phyloP scores from a whole-genome alignment of 2,113 vertebrate genomes.

The Centrocercus urophasianus region DNA sequence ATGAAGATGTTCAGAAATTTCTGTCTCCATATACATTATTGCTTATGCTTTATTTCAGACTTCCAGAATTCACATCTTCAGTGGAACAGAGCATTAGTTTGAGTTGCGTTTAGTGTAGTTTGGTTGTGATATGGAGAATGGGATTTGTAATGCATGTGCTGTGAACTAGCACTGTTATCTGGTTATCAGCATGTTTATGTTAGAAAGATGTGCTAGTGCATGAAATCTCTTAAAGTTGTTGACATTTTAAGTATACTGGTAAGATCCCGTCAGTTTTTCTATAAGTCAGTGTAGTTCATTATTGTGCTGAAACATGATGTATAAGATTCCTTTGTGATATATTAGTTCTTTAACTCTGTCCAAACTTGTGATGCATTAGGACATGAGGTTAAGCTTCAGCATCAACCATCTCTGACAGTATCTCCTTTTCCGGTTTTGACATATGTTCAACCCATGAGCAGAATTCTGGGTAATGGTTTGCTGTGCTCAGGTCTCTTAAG shows the following conservation, averaged over 20 bases:
- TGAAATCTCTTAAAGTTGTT: not conserved
- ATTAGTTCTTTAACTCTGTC: not conserved
- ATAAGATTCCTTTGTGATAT: not conserved
- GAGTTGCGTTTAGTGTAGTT: not conserved
- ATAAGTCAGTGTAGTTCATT: not conserved
- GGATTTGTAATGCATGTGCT: accelerated
- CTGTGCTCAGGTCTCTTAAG: not conserved
- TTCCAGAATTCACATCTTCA: not conserved
- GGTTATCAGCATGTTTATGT: not conserved
- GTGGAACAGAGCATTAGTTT: not conserved
- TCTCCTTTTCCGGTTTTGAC: not conserved
- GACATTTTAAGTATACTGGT: not conserved
- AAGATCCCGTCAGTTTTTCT: not conserved
- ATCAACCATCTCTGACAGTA: not conserved
- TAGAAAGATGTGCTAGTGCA: not conserved
- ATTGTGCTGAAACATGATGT: not conserved
- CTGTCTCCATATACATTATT: not conserved
- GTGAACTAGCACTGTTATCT: not conserved
- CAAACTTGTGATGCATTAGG: not conserved
- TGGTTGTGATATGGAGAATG: not conserved
- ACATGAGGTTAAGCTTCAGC: not conserved
- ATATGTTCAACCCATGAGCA: not conserved
- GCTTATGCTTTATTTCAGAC: not conserved
- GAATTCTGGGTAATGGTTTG: not conserved
- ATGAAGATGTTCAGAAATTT: not conserved